Conservation (phyloP, 1,140 invertebrate genomes). For the Aphelenchoides avenae region DNA sequence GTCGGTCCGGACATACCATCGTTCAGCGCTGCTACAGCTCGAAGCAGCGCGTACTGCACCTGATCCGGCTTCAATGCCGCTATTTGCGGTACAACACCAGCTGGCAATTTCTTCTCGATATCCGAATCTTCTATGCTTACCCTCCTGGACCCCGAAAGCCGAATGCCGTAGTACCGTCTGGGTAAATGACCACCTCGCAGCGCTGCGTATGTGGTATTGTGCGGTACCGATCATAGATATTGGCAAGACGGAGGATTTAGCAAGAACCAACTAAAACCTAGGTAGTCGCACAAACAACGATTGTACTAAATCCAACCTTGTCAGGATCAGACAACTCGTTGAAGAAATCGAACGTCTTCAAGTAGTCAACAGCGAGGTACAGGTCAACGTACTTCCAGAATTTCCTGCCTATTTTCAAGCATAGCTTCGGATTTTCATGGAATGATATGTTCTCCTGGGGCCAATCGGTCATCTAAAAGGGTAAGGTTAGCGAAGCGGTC, state of each 20-base stretch:
- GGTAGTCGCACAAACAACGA: neutral
- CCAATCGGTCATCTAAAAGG: no score
- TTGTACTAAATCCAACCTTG: neutral
- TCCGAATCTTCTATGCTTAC: slow-evolving; percentile 11
- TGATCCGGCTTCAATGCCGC: slow-evolving; percentile 5
- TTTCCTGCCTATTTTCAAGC: slow-evolving; percentile 6
- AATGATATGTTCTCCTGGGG: no score
- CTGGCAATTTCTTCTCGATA: slow-evolving; percentile 1
- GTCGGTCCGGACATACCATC: slow-evolving; percentile 1
- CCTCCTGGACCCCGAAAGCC: neutral
- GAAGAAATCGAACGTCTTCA: slow-evolving; percentile 7
- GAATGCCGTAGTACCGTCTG: slow-evolving; percentile 2
- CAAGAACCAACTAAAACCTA: no score
- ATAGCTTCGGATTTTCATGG: neutral
- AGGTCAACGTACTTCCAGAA: slow-evolving; percentile 13
- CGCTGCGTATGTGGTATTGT: slow-evolving; percentile 1
- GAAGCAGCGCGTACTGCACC: slow-evolving; percentile 3
- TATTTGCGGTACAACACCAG: slow-evolving; percentile 10
- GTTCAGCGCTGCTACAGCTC: slow-evolving; percentile 3
- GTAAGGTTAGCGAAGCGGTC: neutral
- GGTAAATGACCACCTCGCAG: slow-evolving; percentile 7
- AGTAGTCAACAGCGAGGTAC: slow-evolving; percentile 10
- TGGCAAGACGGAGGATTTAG: no score
- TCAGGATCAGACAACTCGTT: neutral
- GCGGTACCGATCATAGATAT: neutral